Base-by-base conservation (phyloP, 2,113 vertebrate genomes). In the Azemiops feae region DNA sequence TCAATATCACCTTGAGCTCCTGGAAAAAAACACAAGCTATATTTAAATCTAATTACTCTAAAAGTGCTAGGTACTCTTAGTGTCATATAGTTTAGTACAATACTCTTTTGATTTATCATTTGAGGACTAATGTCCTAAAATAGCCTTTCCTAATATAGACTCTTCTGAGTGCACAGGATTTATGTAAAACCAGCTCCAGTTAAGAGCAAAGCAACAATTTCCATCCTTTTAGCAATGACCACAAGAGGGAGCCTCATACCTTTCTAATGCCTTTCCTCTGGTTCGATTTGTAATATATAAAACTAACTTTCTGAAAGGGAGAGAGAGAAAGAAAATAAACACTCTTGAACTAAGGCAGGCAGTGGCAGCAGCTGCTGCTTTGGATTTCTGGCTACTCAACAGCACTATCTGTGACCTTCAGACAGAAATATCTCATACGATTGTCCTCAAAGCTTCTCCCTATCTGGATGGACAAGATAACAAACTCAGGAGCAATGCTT, bases 391-490 rank as follows among this genome's bases (percentile, higher is more conserved):
- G 10, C 69, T 85, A 47, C 34, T 58, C 53, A 89, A 45, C 88
- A 90, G 74, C 45, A 85, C 43, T 6, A 23, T 43, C 92, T 86
- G 74, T 86, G 87, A 89, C 53, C 87, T 92, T 39, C 53, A 58
- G 88, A 88, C 88, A 85, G 55, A 89, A 89, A 92, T 92, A 92
- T 58, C 88, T 85, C 88, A 34, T 43, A 89, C 47, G 30, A 34
- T 85, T 85, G 60, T 50, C 88, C 87, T 85, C 50, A 55, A 55
- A 9, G 18, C 57, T 86, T 55, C 60, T 53, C 16, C 1, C 92
- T 85, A 30, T 52, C 53, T 14, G 20, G 43, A 69, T 25, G 12
- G 88, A 39, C 7, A 9, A 89, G 53, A 93, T 50, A 85, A 89
- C 69, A 58, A 86, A 25, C 54, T 12, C 64, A 47, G 64, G 43